These are phyloP conservation scores for Machimus atricapillus DNA, from an alignment of 2,888 invertebrate genomes.

Conservation along the genomic window DNA sequence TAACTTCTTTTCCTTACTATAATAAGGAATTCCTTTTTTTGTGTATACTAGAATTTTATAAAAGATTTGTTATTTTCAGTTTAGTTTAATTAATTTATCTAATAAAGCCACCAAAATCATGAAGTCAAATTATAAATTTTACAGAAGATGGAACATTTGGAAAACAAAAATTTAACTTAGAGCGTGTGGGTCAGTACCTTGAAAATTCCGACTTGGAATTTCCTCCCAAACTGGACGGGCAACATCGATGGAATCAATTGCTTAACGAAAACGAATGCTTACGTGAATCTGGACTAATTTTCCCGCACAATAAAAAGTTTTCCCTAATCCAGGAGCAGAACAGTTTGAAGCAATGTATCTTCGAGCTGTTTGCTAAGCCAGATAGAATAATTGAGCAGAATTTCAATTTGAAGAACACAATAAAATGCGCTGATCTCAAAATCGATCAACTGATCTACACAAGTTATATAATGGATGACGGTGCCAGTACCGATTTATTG, in stretches of 20 bases:
- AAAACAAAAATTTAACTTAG: constrained; percentile 77
- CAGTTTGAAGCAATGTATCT: constrained; percentile 71
- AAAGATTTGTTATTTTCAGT: not conserved
- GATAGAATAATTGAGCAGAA: constrained; percentile 70
- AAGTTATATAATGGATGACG: constrained; percentile 55
- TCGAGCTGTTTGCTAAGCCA: constrained; percentile 73
- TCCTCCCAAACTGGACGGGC: constrained; percentile 68
- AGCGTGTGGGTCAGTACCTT: constrained; percentile 90
- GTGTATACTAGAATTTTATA: too few relatives aligned
- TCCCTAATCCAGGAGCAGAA: constrained; percentile 85
- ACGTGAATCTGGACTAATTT: constrained; percentile 73
- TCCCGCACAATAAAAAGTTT: constrained; percentile 75
- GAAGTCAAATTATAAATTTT: not conserved
- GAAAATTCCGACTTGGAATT: constrained; percentile 76
- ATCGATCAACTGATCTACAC: constrained; percentile 47
- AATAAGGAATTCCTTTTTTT: too few relatives aligned
- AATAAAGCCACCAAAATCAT: not conserved
- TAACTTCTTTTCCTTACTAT: too few relatives aligned
- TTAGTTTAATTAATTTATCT: not conserved
- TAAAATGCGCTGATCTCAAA: constrained; percentile 63
- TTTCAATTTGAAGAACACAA: constrained; percentile 66
- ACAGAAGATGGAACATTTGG: constrained; percentile 55
- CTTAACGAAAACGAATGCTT: constrained; percentile 77
- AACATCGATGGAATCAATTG: constrained; percentile 81
- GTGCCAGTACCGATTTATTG: constrained; percentile 53